Evolutionary conservation across 2,888 invertebrate species (phyloP).

Genomic region (Herminia tarsipennalis): DNA sequence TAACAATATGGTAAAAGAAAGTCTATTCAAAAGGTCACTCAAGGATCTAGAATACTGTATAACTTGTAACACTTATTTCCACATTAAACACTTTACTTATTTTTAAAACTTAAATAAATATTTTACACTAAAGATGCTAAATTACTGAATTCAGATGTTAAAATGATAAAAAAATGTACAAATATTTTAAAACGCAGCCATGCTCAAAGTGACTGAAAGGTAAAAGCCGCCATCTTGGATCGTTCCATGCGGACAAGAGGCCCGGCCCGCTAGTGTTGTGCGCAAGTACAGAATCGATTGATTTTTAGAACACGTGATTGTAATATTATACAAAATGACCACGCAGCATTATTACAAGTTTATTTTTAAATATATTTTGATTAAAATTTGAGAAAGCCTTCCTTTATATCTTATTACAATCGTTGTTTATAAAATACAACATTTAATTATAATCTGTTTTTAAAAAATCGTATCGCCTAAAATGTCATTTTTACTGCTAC

Average conservation of each 20-base stretch:
- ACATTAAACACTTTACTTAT: slow-evolving; percentile 72
- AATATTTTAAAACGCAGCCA: slow-evolving; percentile 70
- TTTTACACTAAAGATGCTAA: slow-evolving; percentile 60
- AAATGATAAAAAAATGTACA: slow-evolving; percentile 63
- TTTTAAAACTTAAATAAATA: slow-evolving; percentile 66
- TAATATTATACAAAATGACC: no score
- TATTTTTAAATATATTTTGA: no score
- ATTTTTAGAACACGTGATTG: slow-evolving; percentile 26
- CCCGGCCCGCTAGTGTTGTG: slow-evolving; percentile 72
- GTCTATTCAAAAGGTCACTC: slow-evolving; percentile 81
- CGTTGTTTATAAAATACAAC: no score
- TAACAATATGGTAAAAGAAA: slow-evolving; percentile 82
- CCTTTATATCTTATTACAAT: no score
- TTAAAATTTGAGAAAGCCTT: no score
- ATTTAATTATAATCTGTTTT: no score
- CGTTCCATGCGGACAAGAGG: slow-evolving; percentile 72
- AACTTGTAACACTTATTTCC: slow-evolving; percentile 69
- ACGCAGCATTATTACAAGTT: no score
- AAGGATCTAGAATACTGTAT: slow-evolving; percentile 75
- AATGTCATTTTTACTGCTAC: no score
- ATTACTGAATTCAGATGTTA: slow-evolving; percentile 56
- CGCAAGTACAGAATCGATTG: slow-evolving; percentile 73
- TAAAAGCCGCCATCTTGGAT: slow-evolving; percentile 81
- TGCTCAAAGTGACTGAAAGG: slow-evolving; percentile 75
- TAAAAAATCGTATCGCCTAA: no score